Base-by-base conservation (phyloP, 1,140 invertebrate genomes). In the Brachionus angularis region DNA sequence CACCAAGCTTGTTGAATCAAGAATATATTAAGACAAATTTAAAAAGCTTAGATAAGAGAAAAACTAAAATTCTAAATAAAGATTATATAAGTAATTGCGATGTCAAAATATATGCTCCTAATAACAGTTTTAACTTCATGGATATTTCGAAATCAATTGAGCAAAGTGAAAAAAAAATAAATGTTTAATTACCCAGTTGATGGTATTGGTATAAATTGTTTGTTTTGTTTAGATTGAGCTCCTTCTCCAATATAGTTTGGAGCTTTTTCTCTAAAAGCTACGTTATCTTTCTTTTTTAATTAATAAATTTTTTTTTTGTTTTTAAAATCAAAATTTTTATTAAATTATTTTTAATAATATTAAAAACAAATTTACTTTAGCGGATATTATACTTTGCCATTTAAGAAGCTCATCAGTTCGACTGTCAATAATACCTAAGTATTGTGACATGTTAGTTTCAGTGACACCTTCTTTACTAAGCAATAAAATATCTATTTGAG, bases 381-480 rank as follows among this genome's bases (percentile, higher is more conserved):
- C 72, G 3, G 53, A 71, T 4, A 78, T 39, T 67, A 79, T 81
- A 5, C 75, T 72, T 64, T 80, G 78, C 31, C 79, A 74, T 42
- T 78, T 76, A 4, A 82, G 72, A 25, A 82, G 74, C 74, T 80
- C 79, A 75, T 82, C 81, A 5, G 79, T 81, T 46, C 78, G 75
- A 64, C 81, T 79, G 72, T 82, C 81, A 64, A 82, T 81, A 18
- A 81, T 78, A 29, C 81, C 81, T 18, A 82, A 76, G 46, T 81
- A 81, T 64, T 80, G 79, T 23, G 80, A 75, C 79, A 81, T 80
- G 64, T 81, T 82, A 27, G 73, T 73, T 27, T 81, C 78, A 10
- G 77, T 81, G 4, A 82, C 77, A 10, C 78, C 79, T 25, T 76
- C 73, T 5, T 77, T 74, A n/a, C 78, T 77, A 16, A 79, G 79